Evolutionary conservation across 2,888 invertebrate species (phyloP).

Genomic region (Apomyelois bistriatella): DNA sequence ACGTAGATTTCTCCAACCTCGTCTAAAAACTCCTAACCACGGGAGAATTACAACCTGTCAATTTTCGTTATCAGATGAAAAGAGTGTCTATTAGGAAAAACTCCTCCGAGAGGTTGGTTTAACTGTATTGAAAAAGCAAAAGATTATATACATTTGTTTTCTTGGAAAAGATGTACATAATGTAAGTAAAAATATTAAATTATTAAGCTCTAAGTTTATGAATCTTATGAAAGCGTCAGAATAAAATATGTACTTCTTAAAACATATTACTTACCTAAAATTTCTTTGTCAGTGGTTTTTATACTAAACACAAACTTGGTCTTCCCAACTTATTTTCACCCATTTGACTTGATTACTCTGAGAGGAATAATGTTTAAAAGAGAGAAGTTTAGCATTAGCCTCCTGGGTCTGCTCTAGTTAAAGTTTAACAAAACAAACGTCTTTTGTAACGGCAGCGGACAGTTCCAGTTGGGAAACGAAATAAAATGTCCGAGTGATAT

Average conservation of each 20-base stretch:
- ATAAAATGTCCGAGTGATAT: constrained; percentile 61
- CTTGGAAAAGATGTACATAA: not conserved
- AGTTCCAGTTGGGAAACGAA: constrained; percentile 45
- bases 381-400: constrained; percentile 46
- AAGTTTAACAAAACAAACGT: constrained; percentile 46
- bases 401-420: constrained; percentile 36
- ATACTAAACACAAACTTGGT: not conserved
- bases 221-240: not conserved
- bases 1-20: not conserved
- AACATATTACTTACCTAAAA: not conserved
- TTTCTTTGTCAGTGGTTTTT: not conserved
- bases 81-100: constrained; percentile 18
- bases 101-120: constrained; percentile 16
- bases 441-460: constrained; percentile 35
- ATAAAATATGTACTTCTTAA: not conserved
- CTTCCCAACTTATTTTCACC: constrained; percentile 26
- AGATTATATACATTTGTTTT: not conserved
- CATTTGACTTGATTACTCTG: constrained; percentile 49
- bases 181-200: not conserved
- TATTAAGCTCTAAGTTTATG: not conserved
- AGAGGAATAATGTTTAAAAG: constrained; percentile 40
- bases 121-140: not conserved
- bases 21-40: constrained; percentile 19
- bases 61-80: constrained; percentile 28
- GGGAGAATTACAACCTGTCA: constrained; percentile 29